Evolutionary conservation across 2,888 invertebrate genomes (phyloP).

Genomic region (Bellardia pandia): DNA sequence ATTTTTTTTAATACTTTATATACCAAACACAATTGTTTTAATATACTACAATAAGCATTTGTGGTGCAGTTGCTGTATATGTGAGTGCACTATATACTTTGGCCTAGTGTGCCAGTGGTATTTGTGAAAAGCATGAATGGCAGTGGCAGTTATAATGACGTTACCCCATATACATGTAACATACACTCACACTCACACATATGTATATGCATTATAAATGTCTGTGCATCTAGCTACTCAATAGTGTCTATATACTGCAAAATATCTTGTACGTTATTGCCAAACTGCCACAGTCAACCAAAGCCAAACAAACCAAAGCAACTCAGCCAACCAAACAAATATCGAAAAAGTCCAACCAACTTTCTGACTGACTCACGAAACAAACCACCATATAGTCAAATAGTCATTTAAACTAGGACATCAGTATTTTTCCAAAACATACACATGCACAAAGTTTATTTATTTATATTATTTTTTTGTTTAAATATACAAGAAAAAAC

Average conservation of each 20-base stretch:
- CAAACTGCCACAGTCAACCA: slow-evolving; percentile 56
- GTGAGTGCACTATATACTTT: slow-evolving; percentile 24
- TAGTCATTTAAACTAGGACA: slow-evolving; percentile 69
- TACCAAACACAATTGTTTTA: slow-evolving; percentile 34
- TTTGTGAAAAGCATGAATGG: slow-evolving; percentile 62
- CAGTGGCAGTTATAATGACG: slow-evolving; percentile 67
- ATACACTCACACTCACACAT: background rate
- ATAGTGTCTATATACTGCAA: slow-evolving; percentile 57
- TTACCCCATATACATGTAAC: slow-evolving; percentile 31
- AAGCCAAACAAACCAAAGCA: slow-evolving; percentile 40
- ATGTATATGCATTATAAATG: slow-evolving; percentile 27
- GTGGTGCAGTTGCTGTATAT: background rate
- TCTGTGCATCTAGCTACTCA: slow-evolving; percentile 43
- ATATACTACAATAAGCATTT: slow-evolving; percentile 13
- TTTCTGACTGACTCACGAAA: background rate
- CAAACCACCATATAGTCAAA: slow-evolving; percentile 58
- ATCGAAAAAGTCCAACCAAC: slow-evolving; percentile 43
- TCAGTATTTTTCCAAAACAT: slow-evolving; percentile 36
- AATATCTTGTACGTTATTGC: slow-evolving; percentile 63
- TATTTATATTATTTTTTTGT: slow-evolving; percentile 38
- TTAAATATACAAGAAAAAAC: slow-evolving; percentile 39
- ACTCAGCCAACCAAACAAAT: slow-evolving; percentile 42
- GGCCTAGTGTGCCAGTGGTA: slow-evolving; percentile 65
- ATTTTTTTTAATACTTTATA: slow-evolving; percentile 6
- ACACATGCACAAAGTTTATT: slow-evolving; percentile 37